Percentiles rank a stretch among this genome's conserved stretches.
phyloP scores from a whole-genome alignment of 2,888 invertebrate species.

The Parnassius orleans region DNA sequence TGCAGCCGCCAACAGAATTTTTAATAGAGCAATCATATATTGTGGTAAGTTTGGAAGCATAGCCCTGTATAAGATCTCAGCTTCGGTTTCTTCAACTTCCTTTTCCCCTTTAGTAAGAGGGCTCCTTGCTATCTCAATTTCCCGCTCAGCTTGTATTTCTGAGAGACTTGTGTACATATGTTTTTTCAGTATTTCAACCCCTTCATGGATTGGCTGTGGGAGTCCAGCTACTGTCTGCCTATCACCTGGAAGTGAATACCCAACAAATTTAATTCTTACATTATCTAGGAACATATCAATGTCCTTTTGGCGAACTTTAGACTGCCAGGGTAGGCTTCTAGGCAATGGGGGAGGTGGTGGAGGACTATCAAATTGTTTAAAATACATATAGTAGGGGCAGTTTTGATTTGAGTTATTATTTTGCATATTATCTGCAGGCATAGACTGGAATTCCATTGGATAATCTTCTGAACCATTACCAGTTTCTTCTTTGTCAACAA shows the following conservation, averaged over 20 bases:
- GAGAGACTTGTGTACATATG: slow-evolving; percentile 97
- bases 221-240: slow-evolving; percentile 94
- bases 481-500: slow-evolving; percentile 86
- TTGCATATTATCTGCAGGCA: slow-evolving; percentile 62
- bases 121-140: slow-evolving; percentile 94
- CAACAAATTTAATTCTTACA: slow-evolving; percentile 96
- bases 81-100: slow-evolving; percentile 89
- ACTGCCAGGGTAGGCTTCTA: slow-evolving; percentile 94
- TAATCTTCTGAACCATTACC: slow-evolving; percentile 83
- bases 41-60: slow-evolving; percentile 97
- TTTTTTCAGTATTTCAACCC: slow-evolving; percentile 93
- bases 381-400: slow-evolving; percentile 68
- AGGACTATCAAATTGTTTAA: slow-evolving; percentile 70
- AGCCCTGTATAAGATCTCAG: slow-evolving; percentile 95
- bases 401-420: slow-evolving; percentile 60
- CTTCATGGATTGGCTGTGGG: slow-evolving; percentile 98
- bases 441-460: slow-evolving; percentile 81
- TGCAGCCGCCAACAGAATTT: slow-evolving; percentile 97
- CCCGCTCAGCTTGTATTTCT: slow-evolving; percentile 94
- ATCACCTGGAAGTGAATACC: slow-evolving; percentile 94
- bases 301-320: slow-evolving; percentile 96
- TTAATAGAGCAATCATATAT: slow-evolving; percentile 97
- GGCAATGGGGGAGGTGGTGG: slow-evolving; percentile 73
- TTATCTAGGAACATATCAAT: slow-evolving; percentile 95
- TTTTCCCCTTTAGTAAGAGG: slow-evolving; percentile 93